Evolutionary conservation across 2,113 vertebrate species (phyloP), one percentile per base, ranked within the genome.

Genomic region (Grus americana): DNA sequence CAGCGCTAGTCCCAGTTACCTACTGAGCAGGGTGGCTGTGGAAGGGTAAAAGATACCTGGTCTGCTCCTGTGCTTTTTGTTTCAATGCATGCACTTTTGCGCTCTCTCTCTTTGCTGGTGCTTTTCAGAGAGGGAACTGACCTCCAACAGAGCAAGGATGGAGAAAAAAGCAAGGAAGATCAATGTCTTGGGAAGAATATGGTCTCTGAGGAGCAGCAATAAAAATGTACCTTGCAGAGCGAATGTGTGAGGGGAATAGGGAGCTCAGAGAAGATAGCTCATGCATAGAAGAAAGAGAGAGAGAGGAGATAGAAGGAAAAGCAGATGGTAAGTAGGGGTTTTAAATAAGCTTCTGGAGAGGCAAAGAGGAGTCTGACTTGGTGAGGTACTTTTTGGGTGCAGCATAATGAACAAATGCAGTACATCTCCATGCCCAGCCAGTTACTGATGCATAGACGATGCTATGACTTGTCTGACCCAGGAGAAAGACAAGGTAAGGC

Each of bases 201-300:
- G 10, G 65, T 84, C 67, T 74, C 80, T 30, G 68, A 92, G 59
- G 47, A 95, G 32, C 52, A 30, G 24, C 71, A 85, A 40, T 63
- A 89, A 92, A 95, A 91, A 95, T 9, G 73, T 61, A 57, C 49
- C 47, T 90, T 87, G 62, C 73, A 90, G 73, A 94, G 92, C 49
- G 73, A 72, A 79, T 76, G 42, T 72, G 58, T 54, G 73, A 91
- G 68, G n/a, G 36, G 68, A 95, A 57, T 2, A 61, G 72, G 57
- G 59, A 91, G 36, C 80, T 91, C 52, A 52, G 57, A 92, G 47
- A 57, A 71, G 61, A 29, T 6, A 81, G 16, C 57, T 96, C 88
- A 61, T n/a, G 73, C 36, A 49, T 62, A 92, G 76, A 70, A 70
- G 29, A 72, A 30, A 80, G 8, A 50, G 30, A 65, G n/a, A 23